Base-by-base conservation (phyloP, 2,888 invertebrate species). In the Tetropium fuscum region DNA sequence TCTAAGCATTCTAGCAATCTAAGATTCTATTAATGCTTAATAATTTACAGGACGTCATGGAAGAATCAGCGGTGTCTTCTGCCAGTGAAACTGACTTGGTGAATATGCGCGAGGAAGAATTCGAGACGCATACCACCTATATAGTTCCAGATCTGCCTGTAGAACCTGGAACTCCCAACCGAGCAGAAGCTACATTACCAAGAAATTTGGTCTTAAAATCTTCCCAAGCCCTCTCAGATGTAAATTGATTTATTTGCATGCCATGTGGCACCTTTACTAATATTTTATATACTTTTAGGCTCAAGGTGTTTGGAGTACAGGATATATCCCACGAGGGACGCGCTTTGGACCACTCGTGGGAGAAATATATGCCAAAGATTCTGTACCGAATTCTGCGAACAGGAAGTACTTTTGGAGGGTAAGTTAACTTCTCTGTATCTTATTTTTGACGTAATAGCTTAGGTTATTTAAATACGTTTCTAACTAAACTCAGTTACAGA, bases 361-460 rank as follows among this genome's bases (percentile, higher is more conserved):
- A 72, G 88, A 90, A 79, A 85, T 88, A 58, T 88, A 88, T 80
- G 85, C 87, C 77, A 88, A 88, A 81, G 88, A 90, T 78, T 85
- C 87, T 63, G 92, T 95, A 68, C 90, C 90, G 63, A 88, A 88
- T 76, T 88, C 89, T 81, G 95, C 95, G 66, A 91, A 91, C 78
- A 90, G 95, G 83, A 90, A 95, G 81, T 97, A 95, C 84, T 95
- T 97, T 82, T 98, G 97, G 97, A 91, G 97, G 92, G 97, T 97
- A 87, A 90, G 93, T 86, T 32, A 32, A 11, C 7, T 18, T 27
- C 5, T 32, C 8, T n/a, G n/a, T n/a, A n/a, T n/a, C n/a, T n/a
- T n/a, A n/a, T n/a, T n/a, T n/a, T n/a, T n/a, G n/a, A n/a, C n/a
- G n/a, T n/a, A n/a, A n/a, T n/a, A n/a, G n/a, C n/a, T n/a, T n/a